phyloP scores from a whole-genome alignment of 2,113 vertebrate genomes.

The Indicator maculatus region DNA sequence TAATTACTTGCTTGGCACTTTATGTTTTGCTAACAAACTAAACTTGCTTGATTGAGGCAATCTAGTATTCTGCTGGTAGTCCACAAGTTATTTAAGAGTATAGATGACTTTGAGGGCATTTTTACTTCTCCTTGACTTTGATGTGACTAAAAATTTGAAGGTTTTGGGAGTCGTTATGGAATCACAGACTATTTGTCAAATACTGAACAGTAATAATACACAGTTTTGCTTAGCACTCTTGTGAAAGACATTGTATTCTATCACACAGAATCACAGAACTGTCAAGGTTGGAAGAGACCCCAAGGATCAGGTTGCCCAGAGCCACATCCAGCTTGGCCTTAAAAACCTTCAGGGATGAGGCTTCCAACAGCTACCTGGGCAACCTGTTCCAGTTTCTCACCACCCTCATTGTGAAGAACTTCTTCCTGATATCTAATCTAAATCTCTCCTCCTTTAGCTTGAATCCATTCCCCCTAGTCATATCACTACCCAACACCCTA shows the following conservation, averaged over 20 bases:
- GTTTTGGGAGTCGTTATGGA: background rate
- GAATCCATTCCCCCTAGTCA: too few relatives aligned
- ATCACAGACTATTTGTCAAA: background rate
- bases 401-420: too few relatives aligned
- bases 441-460: too few relatives aligned
- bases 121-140: background rate
- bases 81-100: background rate
- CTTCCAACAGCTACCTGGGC: too few relatives aligned
- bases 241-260: background rate
- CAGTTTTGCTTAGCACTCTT: background rate
- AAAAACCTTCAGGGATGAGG: too few relatives aligned
- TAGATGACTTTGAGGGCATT: background rate
- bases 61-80: background rate
- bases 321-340: too few relatives aligned
- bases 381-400: too few relatives aligned
- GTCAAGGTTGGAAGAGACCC: too few relatives aligned
- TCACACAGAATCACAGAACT: background rate
- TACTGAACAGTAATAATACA: background rate
- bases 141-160: background rate
- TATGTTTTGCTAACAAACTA: background rate
- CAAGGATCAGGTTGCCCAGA: too few relatives aligned
- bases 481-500: too few relatives aligned
- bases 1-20: background rate
- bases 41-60: background rate
- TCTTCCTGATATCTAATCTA: too few relatives aligned